Conservation (phyloP, 2,113 vertebrate species). For the Mobula birostris region DNA sequence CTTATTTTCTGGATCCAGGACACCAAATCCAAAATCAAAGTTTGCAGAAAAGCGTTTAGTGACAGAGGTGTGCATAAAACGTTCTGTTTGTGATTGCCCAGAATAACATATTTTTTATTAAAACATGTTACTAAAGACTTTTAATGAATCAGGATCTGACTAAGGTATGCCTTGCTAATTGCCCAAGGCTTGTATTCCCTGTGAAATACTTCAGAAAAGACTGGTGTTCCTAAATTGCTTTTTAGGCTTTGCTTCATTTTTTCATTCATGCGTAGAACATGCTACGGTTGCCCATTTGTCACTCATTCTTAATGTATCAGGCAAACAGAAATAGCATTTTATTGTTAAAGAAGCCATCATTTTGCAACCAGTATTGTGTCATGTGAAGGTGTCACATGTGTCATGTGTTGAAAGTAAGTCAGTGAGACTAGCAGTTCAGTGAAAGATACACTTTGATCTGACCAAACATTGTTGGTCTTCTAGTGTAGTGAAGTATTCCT, state of each 20-base stretch:
- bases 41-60: background rate
- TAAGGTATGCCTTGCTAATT: background rate
- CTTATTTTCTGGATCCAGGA: background rate
- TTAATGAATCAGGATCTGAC: background rate
- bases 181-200: background rate
- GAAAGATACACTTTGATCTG: no score
- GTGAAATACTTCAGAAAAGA: background rate
- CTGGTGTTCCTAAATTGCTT: background rate
- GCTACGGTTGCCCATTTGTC: no score
- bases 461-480: no score
- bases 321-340: no score
- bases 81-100: background rate
- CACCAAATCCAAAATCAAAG: background rate
- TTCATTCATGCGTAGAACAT: no score
- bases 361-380: no score
- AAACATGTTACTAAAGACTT: background rate
- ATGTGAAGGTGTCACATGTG: no score
- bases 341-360: no score
- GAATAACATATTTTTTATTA: background rate
- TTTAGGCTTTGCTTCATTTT: background rate
- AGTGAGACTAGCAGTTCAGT: no score
- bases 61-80: background rate
- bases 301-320: no score
- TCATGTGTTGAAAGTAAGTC: no score
- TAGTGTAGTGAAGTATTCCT: no score